Conservation (phyloP, 2,797 vertebrate species). For the Urosaurus nigricauda region DNA sequence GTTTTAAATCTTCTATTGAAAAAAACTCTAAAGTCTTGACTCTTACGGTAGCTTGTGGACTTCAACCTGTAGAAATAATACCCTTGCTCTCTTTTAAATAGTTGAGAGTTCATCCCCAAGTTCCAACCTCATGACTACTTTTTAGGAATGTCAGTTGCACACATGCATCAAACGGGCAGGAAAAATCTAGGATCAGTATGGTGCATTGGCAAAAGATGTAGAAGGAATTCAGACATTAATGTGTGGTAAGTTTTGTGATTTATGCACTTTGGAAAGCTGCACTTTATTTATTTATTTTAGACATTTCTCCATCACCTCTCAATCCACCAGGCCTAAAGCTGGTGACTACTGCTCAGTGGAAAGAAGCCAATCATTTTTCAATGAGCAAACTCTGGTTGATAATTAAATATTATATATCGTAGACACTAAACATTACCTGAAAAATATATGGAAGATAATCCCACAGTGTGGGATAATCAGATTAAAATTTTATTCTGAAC, state of each 20-base stretch:
- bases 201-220: background rate
- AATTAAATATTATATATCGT: background rate
- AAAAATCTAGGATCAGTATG: background rate
- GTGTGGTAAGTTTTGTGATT: background rate
- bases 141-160: background rate
- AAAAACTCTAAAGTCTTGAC: background rate
- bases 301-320: too few relatives aligned
- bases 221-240: background rate
- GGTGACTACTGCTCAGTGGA: background rate
- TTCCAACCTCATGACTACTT: background rate
- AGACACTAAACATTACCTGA: background rate
- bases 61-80: too few relatives aligned
- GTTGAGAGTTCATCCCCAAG: background rate
- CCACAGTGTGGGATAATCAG: background rate
- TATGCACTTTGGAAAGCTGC: background rate
- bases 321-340: too few relatives aligned
- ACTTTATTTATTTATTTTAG: too few relatives aligned
- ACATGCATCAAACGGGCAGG: background rate
- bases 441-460: background rate
- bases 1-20: background rate
- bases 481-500: background rate
- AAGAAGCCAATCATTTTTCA: background rate
- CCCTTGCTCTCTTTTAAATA: background rate
- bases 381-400: background rate
- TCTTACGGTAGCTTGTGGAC: background rate